Percentiles rank a stretch among this genome's conserved stretches.
Conservation (phyloP, 2,888 invertebrate genomes). For the Meloe dianella region DNA sequence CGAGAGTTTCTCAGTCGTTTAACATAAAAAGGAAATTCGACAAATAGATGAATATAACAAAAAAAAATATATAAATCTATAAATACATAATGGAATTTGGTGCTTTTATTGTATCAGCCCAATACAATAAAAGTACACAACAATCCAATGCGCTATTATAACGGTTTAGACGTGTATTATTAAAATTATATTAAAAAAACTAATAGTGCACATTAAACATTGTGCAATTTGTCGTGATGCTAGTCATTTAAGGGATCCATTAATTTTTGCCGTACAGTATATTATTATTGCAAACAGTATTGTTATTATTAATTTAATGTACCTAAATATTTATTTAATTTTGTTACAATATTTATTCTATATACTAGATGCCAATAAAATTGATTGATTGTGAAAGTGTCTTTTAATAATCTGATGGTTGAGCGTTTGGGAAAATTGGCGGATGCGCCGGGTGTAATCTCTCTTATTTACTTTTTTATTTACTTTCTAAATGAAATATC, state of each 20-base stretch:
- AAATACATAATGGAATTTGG: neutral
- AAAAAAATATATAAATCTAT: neutral
- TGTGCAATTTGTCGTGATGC: conserved; percentile 21
- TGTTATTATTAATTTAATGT: neutral
- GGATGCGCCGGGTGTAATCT: neutral
- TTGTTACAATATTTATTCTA: conserved; percentile 7
- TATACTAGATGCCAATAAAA: neutral
- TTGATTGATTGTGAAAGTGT: neutral
- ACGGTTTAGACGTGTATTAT: neutral
- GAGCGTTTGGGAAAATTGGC: neutral
- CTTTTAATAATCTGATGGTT: neutral
- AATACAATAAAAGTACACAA: conserved; percentile 19
- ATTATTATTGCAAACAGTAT: conserved; percentile 6
- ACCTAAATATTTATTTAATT: conserved; percentile 14
- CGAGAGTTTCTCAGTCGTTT: conserved; percentile 39
- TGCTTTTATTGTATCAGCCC: conserved; percentile 30
- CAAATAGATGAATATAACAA: conserved; percentile 1
- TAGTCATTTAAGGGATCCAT: conserved; percentile 24
- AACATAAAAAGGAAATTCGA: conserved; percentile 17
- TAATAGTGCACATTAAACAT: neutral
- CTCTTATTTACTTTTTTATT: neutral
- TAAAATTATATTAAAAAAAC: neutral
- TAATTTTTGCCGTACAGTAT: conserved; percentile 20
- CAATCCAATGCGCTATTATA: neutral
- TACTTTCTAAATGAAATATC: too few species aligned